Evolutionary conservation across 2,888 invertebrate species (phyloP), one percentile per base, ranked within the genome.

Genomic region (Chrysina gloriosa): DNA sequence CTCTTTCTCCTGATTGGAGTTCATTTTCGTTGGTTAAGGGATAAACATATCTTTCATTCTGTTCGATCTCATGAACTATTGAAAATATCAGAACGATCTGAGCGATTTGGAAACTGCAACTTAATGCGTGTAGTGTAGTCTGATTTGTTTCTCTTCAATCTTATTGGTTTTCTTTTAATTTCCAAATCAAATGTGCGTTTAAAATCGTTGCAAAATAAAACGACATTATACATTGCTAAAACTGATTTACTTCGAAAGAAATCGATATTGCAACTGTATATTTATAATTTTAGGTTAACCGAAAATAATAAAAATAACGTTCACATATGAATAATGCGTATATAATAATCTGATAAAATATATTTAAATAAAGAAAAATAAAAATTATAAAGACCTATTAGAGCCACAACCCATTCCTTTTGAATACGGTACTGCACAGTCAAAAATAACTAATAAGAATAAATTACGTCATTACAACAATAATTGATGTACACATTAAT

Each of bases 391-490:
- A 42, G 58, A 42, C 29, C 52, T 52, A 52, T 14, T 27, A 11
- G 34, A 66, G 65, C 65, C 65, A 66, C 65, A 66, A 66, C 65
- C 65, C 19, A 56, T 56, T 54, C 9, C 7, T 19, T 9, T 54
- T 27, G 14, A 54, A n/a, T 34, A 52, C 19, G 52, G 23, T 16
- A 54, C 36, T 9, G 19, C 21, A 48, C 19, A 14, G 19, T 54
- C 4, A 58, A 56, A 56, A 52, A 9, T 52, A 52, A 31, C 7
- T 52, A 31, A 14, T 52, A 58, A 39, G 21, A 54, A 56, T 56
- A 66, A 54, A 66, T 52, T 52, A 52, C 65, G 36, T 56, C 54
- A 54, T 52, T 52, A 65, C 52, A 66, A 56, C 45, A 47, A 39
- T 27, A 14, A 47, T 27, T 63, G 56, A 45, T 29, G 19, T 36